These are phyloP conservation scores for Willisornis vidua DNA, from an alignment of 2,113 vertebrate genomes.

Conservation along the genomic window DNA sequence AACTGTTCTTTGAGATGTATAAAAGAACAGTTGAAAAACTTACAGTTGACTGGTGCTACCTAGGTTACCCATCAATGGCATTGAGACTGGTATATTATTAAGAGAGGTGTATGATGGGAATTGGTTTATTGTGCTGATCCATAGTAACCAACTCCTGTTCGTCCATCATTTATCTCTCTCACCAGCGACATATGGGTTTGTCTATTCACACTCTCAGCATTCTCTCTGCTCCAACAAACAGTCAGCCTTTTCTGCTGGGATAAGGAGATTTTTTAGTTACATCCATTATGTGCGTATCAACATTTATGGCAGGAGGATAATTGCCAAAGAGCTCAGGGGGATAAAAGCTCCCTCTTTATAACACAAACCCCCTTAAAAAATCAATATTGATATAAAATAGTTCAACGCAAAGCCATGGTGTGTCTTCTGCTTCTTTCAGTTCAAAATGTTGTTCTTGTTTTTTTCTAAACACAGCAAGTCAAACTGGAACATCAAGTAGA, in stretches of 20 bases:
- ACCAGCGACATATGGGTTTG: constrained; percentile 80
- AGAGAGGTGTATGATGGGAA: constrained; percentile 84
- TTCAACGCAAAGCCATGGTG: constrained; percentile 47
- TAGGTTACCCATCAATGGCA: constrained; percentile 83
- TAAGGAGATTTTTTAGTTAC: constrained; percentile 82
- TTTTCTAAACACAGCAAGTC: not conserved
- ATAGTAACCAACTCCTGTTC: constrained; percentile 79
- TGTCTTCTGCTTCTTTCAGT: constrained; percentile 39
- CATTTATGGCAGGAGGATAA: constrained; percentile 85
- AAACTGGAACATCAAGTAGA: not conserved
- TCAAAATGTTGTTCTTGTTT: not conserved
- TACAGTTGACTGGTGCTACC: constrained; percentile 83
- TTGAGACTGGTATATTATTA: constrained; percentile 80
- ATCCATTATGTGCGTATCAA: constrained; percentile 84
- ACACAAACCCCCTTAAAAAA: constrained; percentile 67
- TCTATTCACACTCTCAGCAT: constrained; percentile 81
- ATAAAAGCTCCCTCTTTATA: constrained; percentile 79
- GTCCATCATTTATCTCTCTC: constrained; percentile 82
- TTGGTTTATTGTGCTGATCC: constrained; percentile 83
- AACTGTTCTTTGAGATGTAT: constrained; percentile 53
- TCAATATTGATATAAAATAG: constrained; percentile 79
- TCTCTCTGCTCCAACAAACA: constrained; percentile 83
- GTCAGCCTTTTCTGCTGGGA: constrained; percentile 80
- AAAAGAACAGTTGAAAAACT: constrained; percentile 73
- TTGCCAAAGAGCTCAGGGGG: constrained; percentile 79